phyloP scores from a whole-genome alignment of 35 echinoderm and acorn worm genomes.

The Patiria miniata region DNA sequence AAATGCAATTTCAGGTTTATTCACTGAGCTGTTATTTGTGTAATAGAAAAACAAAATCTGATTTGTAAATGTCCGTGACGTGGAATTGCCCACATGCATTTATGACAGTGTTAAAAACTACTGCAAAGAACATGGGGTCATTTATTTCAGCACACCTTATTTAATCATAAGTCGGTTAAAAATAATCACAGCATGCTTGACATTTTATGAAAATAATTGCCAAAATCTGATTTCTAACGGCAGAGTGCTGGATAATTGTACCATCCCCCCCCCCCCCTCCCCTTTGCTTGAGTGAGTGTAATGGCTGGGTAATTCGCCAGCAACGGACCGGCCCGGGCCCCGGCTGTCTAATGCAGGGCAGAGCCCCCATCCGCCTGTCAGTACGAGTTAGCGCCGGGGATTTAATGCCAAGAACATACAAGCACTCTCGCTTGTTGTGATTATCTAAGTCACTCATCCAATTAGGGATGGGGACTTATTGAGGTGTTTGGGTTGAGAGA shows the following conservation, averaged over 20 bases:
- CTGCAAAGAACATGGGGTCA: no score
- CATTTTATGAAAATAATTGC: background rate
- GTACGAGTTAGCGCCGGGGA: conserved; percentile 15
- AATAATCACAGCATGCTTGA: no score
- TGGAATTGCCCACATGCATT: no score
- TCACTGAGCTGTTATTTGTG: no score
- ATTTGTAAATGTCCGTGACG: no score
- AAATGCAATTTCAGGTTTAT: no score
- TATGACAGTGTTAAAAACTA: no score
- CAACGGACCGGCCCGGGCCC: background rate
- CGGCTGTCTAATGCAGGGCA: background rate
- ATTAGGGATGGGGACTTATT: conserved; percentile 19
- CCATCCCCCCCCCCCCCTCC: background rate
- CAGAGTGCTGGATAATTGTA: conserved; percentile 11
- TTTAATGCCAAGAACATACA: conserved; percentile 34
- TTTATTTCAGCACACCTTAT: no score
- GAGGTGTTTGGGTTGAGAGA: conserved; percentile 30
- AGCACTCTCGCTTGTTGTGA: conserved; percentile 30
- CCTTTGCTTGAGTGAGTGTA: background rate
- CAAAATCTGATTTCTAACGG: background rate
- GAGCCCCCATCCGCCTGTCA: conserved; percentile 11
- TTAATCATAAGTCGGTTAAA: no score
- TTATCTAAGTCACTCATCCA: conserved; percentile 27
- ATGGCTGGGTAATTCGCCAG: background rate
- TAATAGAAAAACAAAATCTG: no score